Percentiles rank a stretch among this genome's conserved stretches.
phyloP scores from a whole-genome alignment of 2,888 invertebrate species.

The Mesorhabditis sp. region DNA sequence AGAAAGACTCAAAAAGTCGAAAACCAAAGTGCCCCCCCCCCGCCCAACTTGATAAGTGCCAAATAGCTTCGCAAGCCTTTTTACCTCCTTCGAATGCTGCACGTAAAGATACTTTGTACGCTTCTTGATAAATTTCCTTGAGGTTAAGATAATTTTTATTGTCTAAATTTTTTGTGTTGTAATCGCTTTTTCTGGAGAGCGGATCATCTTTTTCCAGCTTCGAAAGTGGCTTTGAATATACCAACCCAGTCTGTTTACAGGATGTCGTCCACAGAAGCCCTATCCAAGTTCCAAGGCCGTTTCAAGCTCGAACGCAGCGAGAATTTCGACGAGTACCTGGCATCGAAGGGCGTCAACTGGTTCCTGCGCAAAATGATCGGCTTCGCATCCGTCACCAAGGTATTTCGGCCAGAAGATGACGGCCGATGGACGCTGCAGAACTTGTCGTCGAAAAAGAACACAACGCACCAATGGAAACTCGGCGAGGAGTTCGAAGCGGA shows the following conservation, averaged over 20 bases:
- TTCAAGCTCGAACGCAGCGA: slow-evolving; percentile 51
- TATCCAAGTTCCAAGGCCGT: slow-evolving; percentile 48
- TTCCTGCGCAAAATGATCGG: slow-evolving; percentile 49
- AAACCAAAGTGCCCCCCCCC: no score
- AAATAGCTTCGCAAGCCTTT: no score
- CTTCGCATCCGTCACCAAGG: slow-evolving; percentile 51
- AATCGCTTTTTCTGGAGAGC: no score
- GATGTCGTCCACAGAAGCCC: slow-evolving; percentile 25
- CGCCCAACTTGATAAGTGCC: no score
- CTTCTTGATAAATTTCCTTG: no score
- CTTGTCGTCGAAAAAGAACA: slow-evolving; percentile 47
- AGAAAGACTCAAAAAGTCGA: no score
- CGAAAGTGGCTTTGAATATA: no score
- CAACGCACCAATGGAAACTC: slow-evolving; percentile 39
- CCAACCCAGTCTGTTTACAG: neutral
- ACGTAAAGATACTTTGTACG: no score
- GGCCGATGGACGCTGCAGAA: slow-evolving; percentile 43
- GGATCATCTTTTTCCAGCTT: no score
- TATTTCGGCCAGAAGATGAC: slow-evolving; percentile 25
- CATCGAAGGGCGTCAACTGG: slow-evolving; percentile 49
- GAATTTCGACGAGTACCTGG: slow-evolving; percentile 56
- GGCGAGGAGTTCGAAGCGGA: slow-evolving; percentile 51
- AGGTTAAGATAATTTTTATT: no score
- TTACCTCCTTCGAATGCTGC: no score
- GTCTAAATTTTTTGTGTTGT: no score